These are phyloP conservation scores for Pyrrhosoma nymphula DNA, from an alignment of 2,888 invertebrate species.

Conservation along the genomic window DNA sequence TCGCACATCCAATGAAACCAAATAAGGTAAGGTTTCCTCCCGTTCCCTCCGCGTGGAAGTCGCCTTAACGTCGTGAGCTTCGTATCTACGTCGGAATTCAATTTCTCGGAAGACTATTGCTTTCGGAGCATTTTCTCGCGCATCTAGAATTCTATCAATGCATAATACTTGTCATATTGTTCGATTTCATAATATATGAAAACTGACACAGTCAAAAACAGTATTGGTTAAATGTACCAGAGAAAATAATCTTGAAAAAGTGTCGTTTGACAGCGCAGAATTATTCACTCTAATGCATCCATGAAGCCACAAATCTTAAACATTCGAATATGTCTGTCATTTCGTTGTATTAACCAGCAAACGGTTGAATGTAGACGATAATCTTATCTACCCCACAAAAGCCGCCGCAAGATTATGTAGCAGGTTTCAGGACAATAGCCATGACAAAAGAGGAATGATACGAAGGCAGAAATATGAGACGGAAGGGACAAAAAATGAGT, in stretches of 20 bases:
- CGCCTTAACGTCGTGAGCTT: not conserved
- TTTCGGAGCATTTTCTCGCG: not conserved
- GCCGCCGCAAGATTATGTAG: no score
- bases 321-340: no score
- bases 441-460: no score
- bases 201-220: not conserved
- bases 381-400: no score
- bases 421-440: no score
- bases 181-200: not conserved
- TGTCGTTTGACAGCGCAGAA: not conserved
- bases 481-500: no score
- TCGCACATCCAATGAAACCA: not conserved
- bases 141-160: not conserved
- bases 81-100: not conserved
- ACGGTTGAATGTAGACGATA: no score
- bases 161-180: not conserved
- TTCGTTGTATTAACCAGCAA: no score
- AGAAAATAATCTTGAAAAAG: not conserved
- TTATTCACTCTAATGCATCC: not conserved
- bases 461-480: no score
- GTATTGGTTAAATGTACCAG: not conserved
- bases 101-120: conserved; percentile 1
- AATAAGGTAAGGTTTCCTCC: not conserved
- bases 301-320: no score
- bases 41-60: not conserved